These are phyloP conservation scores for Synergus itoensis DNA, from an alignment of 2,888 invertebrate species.

Conservation along the genomic window DNA sequence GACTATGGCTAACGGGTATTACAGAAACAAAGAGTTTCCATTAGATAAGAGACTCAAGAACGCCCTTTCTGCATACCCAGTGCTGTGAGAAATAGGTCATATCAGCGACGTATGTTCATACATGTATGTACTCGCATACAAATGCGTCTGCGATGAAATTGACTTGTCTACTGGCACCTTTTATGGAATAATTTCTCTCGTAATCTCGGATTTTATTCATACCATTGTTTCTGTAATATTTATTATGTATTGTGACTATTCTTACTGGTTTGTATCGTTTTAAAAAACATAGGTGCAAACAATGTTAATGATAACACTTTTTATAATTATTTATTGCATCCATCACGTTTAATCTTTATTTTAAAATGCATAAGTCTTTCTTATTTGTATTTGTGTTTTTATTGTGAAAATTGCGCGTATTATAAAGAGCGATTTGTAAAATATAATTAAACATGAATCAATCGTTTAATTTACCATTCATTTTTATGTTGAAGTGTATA, in stretches of 20 bases:
- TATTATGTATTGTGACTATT: background rate
- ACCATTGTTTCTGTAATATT: background rate
- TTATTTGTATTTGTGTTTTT: no score
- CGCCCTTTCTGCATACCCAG: conserved; percentile 33
- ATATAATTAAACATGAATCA: background rate
- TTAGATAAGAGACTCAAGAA: conserved; percentile 38
- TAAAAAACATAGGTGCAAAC: no score
- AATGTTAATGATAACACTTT: no score
- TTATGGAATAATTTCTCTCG: background rate
- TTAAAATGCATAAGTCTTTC: no score
- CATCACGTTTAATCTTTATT: no score
- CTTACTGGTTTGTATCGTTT: no score
- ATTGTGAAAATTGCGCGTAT: no score
- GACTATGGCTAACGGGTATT: background rate
- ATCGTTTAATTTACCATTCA: background rate
- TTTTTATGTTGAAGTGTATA: background rate
- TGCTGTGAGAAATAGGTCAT: conserved; percentile 36
- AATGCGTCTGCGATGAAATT: background rate
- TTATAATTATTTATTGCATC: no score
- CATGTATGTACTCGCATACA: background rate
- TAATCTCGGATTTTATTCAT: background rate
- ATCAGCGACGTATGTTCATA: background rate
- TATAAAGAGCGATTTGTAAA: no score
- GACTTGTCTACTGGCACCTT: background rate
- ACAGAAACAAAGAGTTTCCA: conserved; percentile 34